These are phyloP conservation scores for Thinocorus orbignyianus DNA, from an alignment of 2,113 vertebrate species.

Conservation along the genomic window DNA sequence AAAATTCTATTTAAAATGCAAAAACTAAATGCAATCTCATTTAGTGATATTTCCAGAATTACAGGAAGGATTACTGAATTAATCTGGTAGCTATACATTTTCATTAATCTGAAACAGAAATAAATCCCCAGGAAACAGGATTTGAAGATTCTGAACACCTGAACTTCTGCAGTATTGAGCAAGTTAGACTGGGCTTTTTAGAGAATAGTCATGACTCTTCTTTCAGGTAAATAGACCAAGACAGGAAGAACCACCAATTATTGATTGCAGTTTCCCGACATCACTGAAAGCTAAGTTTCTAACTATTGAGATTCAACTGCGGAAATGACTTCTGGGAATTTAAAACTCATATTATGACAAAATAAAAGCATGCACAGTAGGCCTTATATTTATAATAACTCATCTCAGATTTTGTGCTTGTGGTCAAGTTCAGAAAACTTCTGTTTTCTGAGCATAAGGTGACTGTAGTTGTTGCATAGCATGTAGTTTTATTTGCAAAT, in stretches of 20 bases:
- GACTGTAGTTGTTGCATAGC: not conserved
- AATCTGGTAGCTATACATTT: not conserved
- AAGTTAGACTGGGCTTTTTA: not conserved
- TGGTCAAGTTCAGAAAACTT: not conserved
- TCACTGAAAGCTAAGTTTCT: not conserved
- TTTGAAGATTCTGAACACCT: not conserved
- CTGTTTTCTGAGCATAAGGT: not conserved
- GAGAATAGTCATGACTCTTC: not conserved
- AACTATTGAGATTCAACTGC: not conserved
- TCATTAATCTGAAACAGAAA: not conserved
- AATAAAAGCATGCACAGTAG: not conserved
- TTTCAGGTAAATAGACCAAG: not conserved
- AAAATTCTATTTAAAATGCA: slow-evolving; percentile 17
- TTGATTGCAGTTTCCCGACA: not conserved
- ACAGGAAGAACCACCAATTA: not conserved
- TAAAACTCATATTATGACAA: not conserved
- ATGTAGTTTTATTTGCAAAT: not conserved
- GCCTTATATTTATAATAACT: not conserved
- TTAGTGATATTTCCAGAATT: slow-evolving; percentile 23
- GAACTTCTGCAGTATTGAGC: not conserved
- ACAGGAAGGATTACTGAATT: not conserved
- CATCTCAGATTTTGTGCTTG: not conserved
- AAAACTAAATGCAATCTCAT: not conserved
- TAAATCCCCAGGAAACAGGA: not conserved
- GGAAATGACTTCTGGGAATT: not conserved